phyloP scores from a whole-genome alignment of 2,797 vertebrate genomes.

The Channa striata region DNA sequence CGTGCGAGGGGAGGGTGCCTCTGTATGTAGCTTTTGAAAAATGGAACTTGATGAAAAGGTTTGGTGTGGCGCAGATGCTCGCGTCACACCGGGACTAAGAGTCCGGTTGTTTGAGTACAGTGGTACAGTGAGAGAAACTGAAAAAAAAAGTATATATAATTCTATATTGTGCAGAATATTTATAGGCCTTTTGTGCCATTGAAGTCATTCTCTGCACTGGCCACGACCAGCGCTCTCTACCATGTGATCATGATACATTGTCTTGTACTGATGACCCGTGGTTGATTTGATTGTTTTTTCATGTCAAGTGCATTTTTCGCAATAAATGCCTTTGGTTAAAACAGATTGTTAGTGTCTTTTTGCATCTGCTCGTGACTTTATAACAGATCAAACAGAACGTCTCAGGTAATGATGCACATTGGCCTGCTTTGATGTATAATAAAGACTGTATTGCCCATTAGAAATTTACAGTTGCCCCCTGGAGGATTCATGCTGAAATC shows the following conservation, averaged over 20 bases:
- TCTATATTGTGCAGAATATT: conserved; percentile 87
- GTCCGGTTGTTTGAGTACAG: conserved; percentile 52
- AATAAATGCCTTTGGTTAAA: conserved; percentile 89
- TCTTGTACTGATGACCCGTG: conserved; percentile 88
- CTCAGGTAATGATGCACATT: conserved; percentile 3
- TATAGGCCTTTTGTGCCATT: conserved; percentile 85
- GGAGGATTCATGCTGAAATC: conserved; percentile 46
- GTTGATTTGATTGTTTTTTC: conserved; percentile 85
- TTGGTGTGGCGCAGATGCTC: conserved; percentile 55
- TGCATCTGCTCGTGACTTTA: conserved; percentile 18
- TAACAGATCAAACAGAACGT: background rate
- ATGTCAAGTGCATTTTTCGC: conserved; percentile 89
- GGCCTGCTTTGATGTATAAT: conserved; percentile 37
- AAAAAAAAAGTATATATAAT: conserved; percentile 72
- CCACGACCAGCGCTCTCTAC: conserved; percentile 74
- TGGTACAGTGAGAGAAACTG: conserved; percentile 52
- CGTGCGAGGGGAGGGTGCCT: conserved; percentile 39
- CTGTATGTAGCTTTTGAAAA: conserved; percentile 78
- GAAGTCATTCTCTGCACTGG: conserved; percentile 80
- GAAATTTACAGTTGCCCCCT: conserved; percentile 39
- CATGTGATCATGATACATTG: conserved; percentile 87
- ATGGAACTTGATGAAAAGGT: conserved; percentile 59
- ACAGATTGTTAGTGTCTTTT: conserved; percentile 23
- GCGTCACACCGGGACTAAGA: conserved; percentile 49
- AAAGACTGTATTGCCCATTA: conserved; percentile 50